A percentile compares a stretch with the other conserved stretches of the same genome.
These are phyloP conservation scores for Pachyramphus minor DNA, from an alignment of 2,113 vertebrate genomes.

Conservation along the genomic window DNA sequence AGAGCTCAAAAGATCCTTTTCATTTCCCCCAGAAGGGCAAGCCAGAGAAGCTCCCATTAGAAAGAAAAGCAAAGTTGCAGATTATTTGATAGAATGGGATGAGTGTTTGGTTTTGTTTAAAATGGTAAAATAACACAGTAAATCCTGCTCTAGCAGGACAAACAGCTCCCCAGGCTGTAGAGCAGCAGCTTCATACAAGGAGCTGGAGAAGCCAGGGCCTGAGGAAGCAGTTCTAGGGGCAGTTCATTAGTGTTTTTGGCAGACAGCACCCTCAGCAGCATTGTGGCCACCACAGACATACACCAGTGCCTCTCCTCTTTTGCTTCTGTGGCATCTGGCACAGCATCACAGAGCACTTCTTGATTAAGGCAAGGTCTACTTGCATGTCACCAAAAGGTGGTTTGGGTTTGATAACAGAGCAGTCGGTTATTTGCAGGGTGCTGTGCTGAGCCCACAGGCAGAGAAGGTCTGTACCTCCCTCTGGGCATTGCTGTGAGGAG, in stretches of 20 bases:
- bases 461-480: background rate
- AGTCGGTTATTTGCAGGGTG: background rate
- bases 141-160: background rate
- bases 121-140: background rate
- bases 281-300: background rate
- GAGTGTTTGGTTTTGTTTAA: background rate
- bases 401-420: background rate
- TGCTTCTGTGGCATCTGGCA: background rate
- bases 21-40: background rate
- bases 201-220: background rate
- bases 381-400: background rate
- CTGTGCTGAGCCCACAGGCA: background rate
- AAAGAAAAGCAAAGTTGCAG: background rate
- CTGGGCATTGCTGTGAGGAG: background rate
- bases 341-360: background rate
- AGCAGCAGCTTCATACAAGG: background rate
- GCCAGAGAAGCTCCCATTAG: background rate
- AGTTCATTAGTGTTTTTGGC: background rate
- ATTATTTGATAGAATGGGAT: background rate
- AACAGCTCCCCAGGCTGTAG: background rate
- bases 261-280: fast-evolving
- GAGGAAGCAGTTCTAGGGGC: background rate
- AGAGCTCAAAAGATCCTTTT: background rate
- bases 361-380: background rate
- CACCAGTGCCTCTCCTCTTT: background rate